Base-by-base conservation (phyloP, 2,113 vertebrate genomes). In the Gracilinanus agilis region DNA sequence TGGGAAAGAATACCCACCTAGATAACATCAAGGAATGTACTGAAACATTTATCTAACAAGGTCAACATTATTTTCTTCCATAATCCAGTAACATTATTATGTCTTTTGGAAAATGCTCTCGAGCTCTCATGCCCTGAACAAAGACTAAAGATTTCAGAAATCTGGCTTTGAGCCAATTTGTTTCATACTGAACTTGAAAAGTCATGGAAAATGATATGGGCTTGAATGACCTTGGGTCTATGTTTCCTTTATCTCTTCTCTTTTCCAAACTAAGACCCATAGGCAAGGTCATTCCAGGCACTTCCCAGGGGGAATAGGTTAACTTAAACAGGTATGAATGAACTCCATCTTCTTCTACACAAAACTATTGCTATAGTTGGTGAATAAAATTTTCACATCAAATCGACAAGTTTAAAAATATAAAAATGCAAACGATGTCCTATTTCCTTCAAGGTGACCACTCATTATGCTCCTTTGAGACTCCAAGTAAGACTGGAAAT, bases 361-460 rank as follows among this genome's bases (percentile, higher is more conserved):
- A 54, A 12, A 16, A 34, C 1, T 10, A 75, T 9, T 55, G 23
- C 9, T 44, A 1, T 55, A 67, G 29, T 90, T 27, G 21, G 83
- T 9, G 23, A 56, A 6, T 34, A 90, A 6, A 95, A 92, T 96
- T 13, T 34, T 94, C 93, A 83, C 53, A 96, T 55, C 94, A 89
- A 95, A 88, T 90, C 93, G 96, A 90, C 44, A 88, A 53, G 7
- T 90, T 83, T 83, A 90, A 91, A n/a, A 94, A 95, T 34, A 53
- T 92, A 56, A 90, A 93, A 91, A 54, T 91, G 49, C n/a, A 92
- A 93, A 95, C 91, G 83, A 3, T 93, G 44, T 96, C 90, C 54
- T 54, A 54, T 92, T 92, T 88, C 49, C 93, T 93, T 95, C 92
- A 95, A 98, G 93, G 55, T 97, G 94, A 95, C 89, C 61, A 67